phyloP scores from a whole-genome alignment of 2,797 vertebrate genomes.

The Lepus townsendii region DNA sequence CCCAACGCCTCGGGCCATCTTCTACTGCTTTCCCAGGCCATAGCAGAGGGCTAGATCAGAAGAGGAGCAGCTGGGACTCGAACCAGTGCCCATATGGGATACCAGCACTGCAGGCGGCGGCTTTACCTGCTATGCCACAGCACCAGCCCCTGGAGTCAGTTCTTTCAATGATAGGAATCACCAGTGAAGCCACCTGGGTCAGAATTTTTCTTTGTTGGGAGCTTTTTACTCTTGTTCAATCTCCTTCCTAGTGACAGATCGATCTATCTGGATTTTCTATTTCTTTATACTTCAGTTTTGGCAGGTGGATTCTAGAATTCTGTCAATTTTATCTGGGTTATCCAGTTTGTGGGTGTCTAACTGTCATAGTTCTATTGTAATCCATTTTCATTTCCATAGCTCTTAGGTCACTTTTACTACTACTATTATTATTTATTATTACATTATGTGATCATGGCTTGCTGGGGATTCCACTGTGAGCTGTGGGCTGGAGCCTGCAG shows the following conservation, averaged over 20 bases:
- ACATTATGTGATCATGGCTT: background rate
- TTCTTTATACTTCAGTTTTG: constrained; percentile 32
- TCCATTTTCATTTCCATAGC: constrained; percentile 8
- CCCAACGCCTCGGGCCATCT: no score
- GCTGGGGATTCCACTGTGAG: background rate
- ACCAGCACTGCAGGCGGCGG: no score
- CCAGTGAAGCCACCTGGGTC: background rate
- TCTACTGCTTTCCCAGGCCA: no score
- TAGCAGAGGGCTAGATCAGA: no score
- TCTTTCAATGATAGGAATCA: constrained; percentile 44
- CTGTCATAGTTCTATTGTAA: background rate
- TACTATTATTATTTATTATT: background rate
- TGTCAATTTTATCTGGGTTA: background rate
- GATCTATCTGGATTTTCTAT: background rate
- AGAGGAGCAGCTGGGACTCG: no score
- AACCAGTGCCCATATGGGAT: no score
- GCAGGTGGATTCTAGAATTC: background rate
- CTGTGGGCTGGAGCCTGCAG: background rate
- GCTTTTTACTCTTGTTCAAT: background rate
- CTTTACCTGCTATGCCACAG: no score
- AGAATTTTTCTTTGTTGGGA: background rate
- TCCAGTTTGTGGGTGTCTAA: background rate
- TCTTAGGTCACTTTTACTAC: background rate
- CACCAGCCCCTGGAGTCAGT: background rate
- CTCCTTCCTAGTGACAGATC: background rate